These are phyloP conservation scores for human (Homo sapiens) DNA, from an alignment of 2,113 vertebrate genomes.

Conservation along the genomic window GRCh38 chr16:48061501-48062000, in stretches of 20 bases:
- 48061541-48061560: background rate
- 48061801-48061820: background rate
- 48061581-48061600: background rate
- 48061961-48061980: background rate
- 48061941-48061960: background rate
- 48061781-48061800: fast-evolving
- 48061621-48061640: background rate
- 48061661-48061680: background rate
- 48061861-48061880: background rate
- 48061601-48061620: background rate
- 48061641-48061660: background rate
- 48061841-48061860: background rate
- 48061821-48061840: background rate
- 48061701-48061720: background rate
- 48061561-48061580: background rate
- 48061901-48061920: background rate
- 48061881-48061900: background rate
- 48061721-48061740: background rate
- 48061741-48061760: background rate
- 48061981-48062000: background rate
- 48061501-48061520: background rate
- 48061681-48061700: background rate
- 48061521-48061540: background rate
- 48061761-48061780: background rate
- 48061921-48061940: background rate